A percentile compares a stretch with the other conserved stretches of the same genome.
phyloP scores from a whole-genome alignment of 2,797 vertebrate species.

The Gouania willdenowi region DNA sequence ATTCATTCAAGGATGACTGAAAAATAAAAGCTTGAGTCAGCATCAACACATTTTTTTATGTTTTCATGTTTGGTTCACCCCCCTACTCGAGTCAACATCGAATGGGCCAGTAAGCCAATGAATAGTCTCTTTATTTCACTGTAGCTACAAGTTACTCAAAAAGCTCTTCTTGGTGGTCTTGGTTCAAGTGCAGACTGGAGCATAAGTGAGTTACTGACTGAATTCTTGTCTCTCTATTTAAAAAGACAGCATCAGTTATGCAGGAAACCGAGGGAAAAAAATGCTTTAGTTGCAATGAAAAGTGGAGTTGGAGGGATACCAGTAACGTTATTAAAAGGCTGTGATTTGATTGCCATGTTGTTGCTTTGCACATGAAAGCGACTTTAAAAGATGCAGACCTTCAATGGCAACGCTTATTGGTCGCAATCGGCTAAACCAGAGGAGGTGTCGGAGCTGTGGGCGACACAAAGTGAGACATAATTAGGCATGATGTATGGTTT shows the following conservation, averaged over 20 bases:
- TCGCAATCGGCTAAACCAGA: conserved; percentile 65
- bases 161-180: conserved; percentile 62
- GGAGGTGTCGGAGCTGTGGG: conserved; percentile 41
- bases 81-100: conserved; percentile 59
- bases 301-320: conserved; percentile 33
- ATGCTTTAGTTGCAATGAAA: conserved; percentile 23
- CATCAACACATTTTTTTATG: conserved; percentile 66
- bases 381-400: conserved; percentile 63
- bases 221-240: conserved; percentile 32
- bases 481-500: conserved; percentile 84
- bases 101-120: conserved; percentile 51
- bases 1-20: conserved; percentile 14
- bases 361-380: conserved; percentile 42
- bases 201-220: conserved; percentile 23
- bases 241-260: conserved; percentile 40
- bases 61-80: conserved; percentile 51
- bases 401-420: conserved; percentile 45
- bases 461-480: conserved; percentile 68
- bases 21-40: conserved; percentile 33
- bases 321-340: conserved; percentile 48
- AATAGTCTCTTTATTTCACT: conserved; percentile 69
- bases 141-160: conserved; percentile 36
- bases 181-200: conserved; percentile 25
- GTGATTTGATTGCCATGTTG: conserved; percentile 59
- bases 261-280: conserved; percentile 23